Evolutionary conservation across 2,888 invertebrate genomes (phyloP).

Genomic region (Tiliacea aurago): DNA sequence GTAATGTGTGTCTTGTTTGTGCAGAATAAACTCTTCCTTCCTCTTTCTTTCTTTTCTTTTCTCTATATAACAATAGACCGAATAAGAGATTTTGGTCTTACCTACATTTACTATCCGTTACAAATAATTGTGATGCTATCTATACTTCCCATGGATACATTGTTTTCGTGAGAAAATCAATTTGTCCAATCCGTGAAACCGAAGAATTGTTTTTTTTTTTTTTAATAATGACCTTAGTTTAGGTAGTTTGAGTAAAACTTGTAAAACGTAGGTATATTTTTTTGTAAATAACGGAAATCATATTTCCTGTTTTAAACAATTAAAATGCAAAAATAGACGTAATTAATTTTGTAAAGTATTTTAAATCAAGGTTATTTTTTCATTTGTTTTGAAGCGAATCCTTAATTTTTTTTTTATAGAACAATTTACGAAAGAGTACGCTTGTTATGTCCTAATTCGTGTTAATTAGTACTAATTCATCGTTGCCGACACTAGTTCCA

Average conservation of each 20-base stretch:
- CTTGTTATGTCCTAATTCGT: background rate
- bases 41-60: no score
- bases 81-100: slow-evolving; percentile 19
- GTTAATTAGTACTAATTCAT: background rate
- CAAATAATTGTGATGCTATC: slow-evolving; percentile 69
- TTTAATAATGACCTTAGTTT: slow-evolving; percentile 1
- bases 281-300: slow-evolving; percentile 21
- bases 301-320: slow-evolving; percentile 42
- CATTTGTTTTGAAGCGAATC: background rate
- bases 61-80: slow-evolving; percentile 47
- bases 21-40: no score
- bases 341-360: slow-evolving; percentile 23
- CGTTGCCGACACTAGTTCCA: no score
- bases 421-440: background rate
- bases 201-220: slow-evolving; percentile 34
- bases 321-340: background rate
- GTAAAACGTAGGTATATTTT: background rate
- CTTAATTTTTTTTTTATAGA: background rate
- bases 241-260: background rate
- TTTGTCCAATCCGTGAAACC: slow-evolving; percentile 32
- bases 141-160: slow-evolving; percentile 65
- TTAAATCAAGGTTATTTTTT: slow-evolving; percentile 13
- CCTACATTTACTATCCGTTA: slow-evolving; percentile 61
- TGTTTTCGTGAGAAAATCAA: slow-evolving; percentile 64
- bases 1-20: no score